Evolutionary conservation across 2,888 invertebrate genomes (phyloP), one percentile per base, ranked within the genome.

Genomic region (Margaritifera margaritifera): DNA sequence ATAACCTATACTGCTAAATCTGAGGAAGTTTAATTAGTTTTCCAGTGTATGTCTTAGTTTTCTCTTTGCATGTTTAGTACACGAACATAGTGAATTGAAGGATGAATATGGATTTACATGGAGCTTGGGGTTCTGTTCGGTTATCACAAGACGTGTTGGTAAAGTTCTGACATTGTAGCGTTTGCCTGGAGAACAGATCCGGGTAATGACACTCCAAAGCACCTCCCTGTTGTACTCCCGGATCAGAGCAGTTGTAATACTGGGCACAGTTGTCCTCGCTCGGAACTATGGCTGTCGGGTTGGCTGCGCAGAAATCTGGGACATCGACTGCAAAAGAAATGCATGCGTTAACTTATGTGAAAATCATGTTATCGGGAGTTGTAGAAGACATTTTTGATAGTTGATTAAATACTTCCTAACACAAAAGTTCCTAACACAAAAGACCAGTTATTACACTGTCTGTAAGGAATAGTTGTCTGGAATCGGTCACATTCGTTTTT

Each of bases 211-310:
- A 80, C 53, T 80, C 80, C 42, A 59, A 20, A n/a, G 19, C n/a
- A 25, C 15, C n/a, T 25, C 59, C 19, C 25, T 42, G n/a, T 60
- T 60, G 18, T 65, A 68, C 19, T 42, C 8, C 0, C 18, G 56
- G 64, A 53, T 62, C 54, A 15, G 80, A 70, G 60, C 80, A 80
- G 65, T 77, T 75, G 31, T 78, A 74, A 66, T 74, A 80, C 64
- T 79, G 77, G 25, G 78, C 80, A 71, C 80, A 80, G 65, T 80
- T 78, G 1, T 71, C 70, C 22, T 72, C 73, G 31, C 75, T 73
- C 53, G 71, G 61, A 52, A 76, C 75, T 31, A 77, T 67, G 6
- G 72, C 64, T 19, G 53, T 64, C 19, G 77, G 78, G 54, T 80
- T 77, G 20, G 78, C 72, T 62, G 60, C 52, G 61, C 80, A 80